phyloP scores from a whole-genome alignment of 1,140 invertebrate species.

The Sipha flava region DNA sequence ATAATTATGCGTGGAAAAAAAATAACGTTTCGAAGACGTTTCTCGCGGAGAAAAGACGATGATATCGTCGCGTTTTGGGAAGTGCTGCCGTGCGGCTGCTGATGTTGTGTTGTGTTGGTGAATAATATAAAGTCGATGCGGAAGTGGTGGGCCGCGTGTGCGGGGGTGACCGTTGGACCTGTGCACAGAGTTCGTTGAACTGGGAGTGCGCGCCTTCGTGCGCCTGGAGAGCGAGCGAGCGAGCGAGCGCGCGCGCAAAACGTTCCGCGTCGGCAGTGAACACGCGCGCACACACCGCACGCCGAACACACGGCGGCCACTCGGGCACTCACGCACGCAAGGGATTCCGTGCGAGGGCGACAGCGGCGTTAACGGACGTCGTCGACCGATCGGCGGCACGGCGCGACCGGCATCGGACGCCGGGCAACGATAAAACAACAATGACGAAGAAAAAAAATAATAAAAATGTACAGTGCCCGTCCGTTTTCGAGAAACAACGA shows the following conservation, averaged over 20 bases:
- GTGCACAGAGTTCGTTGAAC: constrained; percentile 30
- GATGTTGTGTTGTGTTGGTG: not conserved
- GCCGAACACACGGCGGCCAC: not conserved
- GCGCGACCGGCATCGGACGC: too few species aligned
- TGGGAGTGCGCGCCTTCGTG: not conserved
- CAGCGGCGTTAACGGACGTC: not conserved
- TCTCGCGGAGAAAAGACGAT: not conserved
- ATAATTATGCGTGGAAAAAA: not conserved
- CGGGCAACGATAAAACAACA: too few species aligned
- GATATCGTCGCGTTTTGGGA: not conserved
- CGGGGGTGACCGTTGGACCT: constrained; percentile 31
- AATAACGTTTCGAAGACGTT: not conserved
- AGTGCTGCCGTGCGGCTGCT: not conserved
- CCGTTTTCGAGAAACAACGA: not conserved
- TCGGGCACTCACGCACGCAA: not conserved
- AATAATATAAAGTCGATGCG: constrained; percentile 22
- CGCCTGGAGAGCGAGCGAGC: not conserved
- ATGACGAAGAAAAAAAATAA: not conserved
- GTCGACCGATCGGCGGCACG: not conserved
- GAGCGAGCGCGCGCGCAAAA: constrained; percentile 19
- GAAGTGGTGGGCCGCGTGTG: constrained; percentile 26
- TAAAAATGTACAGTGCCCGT: not conserved
- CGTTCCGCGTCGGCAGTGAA: not conserved
- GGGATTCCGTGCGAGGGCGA: not conserved
- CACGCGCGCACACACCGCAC: not conserved